Conservation (phyloP, 2,797 vertebrate genomes). For the Lagorchestes hirsutus region DNA sequence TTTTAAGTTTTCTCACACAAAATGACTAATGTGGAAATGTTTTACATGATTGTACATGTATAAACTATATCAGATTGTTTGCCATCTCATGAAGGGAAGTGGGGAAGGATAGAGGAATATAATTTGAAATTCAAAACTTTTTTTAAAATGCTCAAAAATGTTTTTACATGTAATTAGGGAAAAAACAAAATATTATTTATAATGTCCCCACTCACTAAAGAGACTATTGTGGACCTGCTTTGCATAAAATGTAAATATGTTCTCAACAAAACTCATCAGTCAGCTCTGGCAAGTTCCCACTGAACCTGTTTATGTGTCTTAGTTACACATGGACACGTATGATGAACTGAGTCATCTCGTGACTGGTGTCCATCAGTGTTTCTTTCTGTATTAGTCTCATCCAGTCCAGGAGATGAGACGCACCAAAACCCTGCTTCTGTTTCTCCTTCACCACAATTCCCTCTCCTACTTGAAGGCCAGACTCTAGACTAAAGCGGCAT, state of each 20-base stretch:
- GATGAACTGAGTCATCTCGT: background rate
- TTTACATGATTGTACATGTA: background rate
- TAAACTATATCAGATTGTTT: too few species aligned
- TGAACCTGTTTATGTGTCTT: background rate
- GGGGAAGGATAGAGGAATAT: too few species aligned
- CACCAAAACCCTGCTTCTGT: background rate
- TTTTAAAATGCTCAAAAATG: too few species aligned
- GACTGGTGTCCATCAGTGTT: background rate
- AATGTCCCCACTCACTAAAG: background rate
- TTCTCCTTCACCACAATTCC: background rate
- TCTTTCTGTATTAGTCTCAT: background rate
- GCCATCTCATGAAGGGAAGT: too few species aligned
- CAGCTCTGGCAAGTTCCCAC: background rate
- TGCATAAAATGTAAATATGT: background rate
- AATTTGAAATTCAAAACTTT: too few species aligned
- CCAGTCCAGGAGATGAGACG: background rate
- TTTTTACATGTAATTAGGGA: too few species aligned
- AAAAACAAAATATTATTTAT: too few species aligned
- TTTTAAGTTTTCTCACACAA: background rate
- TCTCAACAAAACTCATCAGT: background rate
- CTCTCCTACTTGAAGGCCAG: background rate
- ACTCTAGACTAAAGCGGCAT: background rate
- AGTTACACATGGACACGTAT: background rate
- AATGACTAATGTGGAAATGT: background rate
- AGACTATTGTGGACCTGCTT: background rate